Evolutionary conservation across 2,888 invertebrate genomes (phyloP).

Genomic region (Argyra leucocephala): DNA sequence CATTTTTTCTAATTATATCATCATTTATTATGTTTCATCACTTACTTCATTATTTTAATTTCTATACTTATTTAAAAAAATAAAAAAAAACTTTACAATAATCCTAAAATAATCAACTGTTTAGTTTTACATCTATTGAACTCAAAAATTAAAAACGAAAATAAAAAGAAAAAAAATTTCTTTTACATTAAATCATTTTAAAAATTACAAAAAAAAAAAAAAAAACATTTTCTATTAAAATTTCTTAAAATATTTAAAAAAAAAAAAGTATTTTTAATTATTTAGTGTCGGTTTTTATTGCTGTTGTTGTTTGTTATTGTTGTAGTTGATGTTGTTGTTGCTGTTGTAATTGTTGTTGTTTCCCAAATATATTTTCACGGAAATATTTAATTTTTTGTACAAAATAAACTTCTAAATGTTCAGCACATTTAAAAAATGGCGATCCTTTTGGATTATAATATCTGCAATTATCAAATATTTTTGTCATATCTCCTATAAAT

Average conservation of each 20-base stretch:
- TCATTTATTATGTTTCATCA: background rate
- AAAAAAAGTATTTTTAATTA: background rate
- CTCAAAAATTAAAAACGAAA: background rate
- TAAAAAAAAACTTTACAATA: background rate
- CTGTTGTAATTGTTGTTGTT: background rate
- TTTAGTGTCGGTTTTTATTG: background rate
- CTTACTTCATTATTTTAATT: background rate
- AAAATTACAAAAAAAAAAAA: background rate
- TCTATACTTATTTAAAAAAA: background rate
- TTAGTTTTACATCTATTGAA: background rate
- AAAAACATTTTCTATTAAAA: background rate
- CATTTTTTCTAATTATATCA: too few species aligned
- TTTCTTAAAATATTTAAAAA: too few species aligned
- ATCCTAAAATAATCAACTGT: background rate
- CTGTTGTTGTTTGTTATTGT: background rate
- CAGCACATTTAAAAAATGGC: slow-evolving; percentile 92
- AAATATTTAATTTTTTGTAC: slow-evolving; percentile 85
- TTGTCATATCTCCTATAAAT: slow-evolving; percentile 95
- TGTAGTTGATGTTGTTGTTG: background rate
- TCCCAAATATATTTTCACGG: slow-evolving; percentile 64
- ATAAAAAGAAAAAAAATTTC: background rate
- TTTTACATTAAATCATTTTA: background rate
- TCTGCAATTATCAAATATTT: slow-evolving; percentile 97
- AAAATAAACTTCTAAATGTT: slow-evolving; percentile 89
- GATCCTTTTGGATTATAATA: slow-evolving; percentile 94